Percentiles rank a stretch among this genome's conserved stretches.
Evolutionary conservation across 2,113 vertebrate species (phyloP).

Genomic region (Bombycilla garrulus): DNA sequence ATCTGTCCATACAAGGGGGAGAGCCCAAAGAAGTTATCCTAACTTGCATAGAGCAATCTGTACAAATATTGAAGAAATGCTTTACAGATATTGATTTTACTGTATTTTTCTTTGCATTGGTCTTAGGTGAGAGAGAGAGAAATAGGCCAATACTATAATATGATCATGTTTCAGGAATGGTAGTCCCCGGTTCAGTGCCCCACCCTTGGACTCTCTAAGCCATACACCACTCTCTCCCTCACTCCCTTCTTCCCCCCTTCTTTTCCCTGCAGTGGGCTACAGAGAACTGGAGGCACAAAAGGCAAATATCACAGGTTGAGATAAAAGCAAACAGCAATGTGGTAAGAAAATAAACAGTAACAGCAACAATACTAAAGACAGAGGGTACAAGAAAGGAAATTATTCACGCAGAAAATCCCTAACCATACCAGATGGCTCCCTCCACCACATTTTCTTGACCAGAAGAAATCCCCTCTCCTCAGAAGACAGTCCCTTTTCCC

Average conservation of each 20-base stretch:
- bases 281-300: background rate
- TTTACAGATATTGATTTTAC: background rate
- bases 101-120: background rate
- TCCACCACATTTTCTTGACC: background rate
- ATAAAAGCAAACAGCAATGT: background rate
- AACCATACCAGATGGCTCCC: background rate
- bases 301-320: background rate
- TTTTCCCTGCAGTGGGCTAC: background rate
- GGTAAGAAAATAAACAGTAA: background rate
- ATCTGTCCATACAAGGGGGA: background rate
- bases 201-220: background rate
- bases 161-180: background rate
- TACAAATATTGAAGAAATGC: background rate
- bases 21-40: background rate
- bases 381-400: background rate
- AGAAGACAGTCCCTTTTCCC: too few relatives aligned
- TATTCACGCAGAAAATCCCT: rapidly evolving
- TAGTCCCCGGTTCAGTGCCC: background rate
- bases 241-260: rapidly evolving
- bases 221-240: background rate
- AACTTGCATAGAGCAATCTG: background rate
- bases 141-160: background rate
- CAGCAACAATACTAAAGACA: background rate
- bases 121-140: background rate
- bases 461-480: background rate